Evolutionary conservation across 2,113 vertebrate genomes (phyloP).

Genomic region (Hemiprocne comata): DNA sequence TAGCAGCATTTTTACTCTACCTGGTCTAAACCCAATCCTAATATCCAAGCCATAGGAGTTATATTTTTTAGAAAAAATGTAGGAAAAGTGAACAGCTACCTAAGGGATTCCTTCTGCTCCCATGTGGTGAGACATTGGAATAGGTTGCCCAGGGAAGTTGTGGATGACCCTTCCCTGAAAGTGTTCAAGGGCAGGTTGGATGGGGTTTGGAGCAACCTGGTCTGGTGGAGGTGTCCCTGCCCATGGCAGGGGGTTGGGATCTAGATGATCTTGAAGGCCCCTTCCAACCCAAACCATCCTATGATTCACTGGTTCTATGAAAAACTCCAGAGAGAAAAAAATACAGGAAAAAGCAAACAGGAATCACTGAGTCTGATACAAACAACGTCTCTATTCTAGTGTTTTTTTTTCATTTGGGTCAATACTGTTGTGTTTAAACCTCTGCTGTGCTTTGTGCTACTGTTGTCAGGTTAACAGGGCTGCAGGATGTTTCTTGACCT

Average conservation of each 20-base stretch:
- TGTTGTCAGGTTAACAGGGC: background rate
- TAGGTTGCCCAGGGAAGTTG: no score
- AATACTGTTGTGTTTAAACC: background rate
- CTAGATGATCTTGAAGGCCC: no score
- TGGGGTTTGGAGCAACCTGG: no score
- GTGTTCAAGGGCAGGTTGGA: no score
- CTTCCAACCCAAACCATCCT: no score
- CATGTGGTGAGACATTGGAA: background rate
- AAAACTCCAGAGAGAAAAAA: background rate
- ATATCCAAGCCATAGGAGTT: background rate
- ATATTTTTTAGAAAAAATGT: background rate
- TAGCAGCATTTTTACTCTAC: background rate
- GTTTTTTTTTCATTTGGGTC: background rate
- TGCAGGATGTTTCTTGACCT: background rate
- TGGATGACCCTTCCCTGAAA: no score
- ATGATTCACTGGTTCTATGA: no score
- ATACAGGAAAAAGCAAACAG: background rate
- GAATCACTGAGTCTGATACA: background rate
- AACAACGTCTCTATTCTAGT: background rate
- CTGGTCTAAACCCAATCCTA: background rate
- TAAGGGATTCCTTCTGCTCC: background rate
- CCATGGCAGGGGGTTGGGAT: no score
- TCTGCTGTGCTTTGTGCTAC: background rate
- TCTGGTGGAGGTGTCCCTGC: no score
- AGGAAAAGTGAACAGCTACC: background rate